Conservation (phyloP, 2,113 vertebrate genomes). For the Corythaixoides concolor region DNA sequence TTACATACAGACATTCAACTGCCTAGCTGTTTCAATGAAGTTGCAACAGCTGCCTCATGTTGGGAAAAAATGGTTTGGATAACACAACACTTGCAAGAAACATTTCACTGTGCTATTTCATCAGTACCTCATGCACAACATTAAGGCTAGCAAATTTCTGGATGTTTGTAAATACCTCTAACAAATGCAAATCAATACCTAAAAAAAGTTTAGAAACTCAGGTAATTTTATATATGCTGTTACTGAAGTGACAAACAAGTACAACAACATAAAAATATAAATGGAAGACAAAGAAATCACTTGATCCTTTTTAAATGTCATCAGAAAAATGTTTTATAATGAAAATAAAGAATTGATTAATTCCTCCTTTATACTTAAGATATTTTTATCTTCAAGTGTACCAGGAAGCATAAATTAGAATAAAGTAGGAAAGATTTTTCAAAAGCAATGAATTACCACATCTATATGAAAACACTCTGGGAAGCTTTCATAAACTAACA, state of each 20-base stretch:
- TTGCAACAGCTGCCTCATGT: neutral
- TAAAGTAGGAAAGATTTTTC: neutral
- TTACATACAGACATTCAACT: neutral
- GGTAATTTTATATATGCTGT: neutral
- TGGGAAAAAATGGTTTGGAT: neutral
- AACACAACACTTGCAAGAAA: neutral
- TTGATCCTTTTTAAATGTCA: neutral
- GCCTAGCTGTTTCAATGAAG: neutral
- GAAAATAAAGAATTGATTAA: neutral
- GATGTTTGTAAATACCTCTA: neutral
- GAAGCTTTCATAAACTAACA: neutral
- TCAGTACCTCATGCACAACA: neutral
- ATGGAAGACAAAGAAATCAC: neutral
- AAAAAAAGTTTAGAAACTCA: neutral
- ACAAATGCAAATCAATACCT: neutral
- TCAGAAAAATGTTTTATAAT: neutral
- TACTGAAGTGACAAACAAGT: neutral
- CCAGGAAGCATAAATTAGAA: neutral
- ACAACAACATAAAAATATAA: neutral
- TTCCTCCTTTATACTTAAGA: neutral
- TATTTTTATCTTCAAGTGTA: neutral
- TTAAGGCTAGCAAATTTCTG: neutral
- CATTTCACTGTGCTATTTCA: neutral
- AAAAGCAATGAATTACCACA: neutral
- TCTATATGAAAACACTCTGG: neutral